A percentile compares a stretch with the other conserved stretches of the same genome.
phyloP scores from a whole-genome alignment of 2,888 invertebrate genomes.

The Orchesellides sinensis region DNA sequence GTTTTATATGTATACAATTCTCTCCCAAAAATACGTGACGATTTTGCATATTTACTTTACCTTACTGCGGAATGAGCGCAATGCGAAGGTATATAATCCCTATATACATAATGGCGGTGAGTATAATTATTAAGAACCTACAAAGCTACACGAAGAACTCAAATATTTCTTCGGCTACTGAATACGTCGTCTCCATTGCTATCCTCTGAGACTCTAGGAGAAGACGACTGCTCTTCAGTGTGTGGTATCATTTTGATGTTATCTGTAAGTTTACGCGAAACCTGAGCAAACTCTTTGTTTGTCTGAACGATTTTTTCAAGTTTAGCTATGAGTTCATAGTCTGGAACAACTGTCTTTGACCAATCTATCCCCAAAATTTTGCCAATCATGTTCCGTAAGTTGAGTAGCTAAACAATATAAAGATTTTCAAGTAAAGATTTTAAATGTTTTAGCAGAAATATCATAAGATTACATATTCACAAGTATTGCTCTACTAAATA shows the following conservation, averaged over 20 bases:
- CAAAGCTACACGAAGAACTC: no score
- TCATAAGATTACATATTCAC: no score
- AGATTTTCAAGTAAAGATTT: neutral
- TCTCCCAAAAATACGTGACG: no score
- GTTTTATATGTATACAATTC: no score
- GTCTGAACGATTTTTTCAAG: constrained; percentile 91
- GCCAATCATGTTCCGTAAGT: constrained; percentile 86
- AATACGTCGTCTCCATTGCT: constrained; percentile 48
- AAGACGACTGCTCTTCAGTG: constrained; percentile 45
- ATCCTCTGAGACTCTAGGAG: constrained; percentile 52
- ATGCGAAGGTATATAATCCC: no score
- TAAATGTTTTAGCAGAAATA: no score
- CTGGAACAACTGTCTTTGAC: constrained; percentile 80
- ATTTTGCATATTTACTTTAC: no score
- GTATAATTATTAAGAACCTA: no score
- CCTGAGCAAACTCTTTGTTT: constrained; percentile 90
- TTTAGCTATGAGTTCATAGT: constrained; percentile 86
- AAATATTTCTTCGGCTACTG: constrained; percentile 38
- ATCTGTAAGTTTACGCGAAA: constrained; percentile 82
- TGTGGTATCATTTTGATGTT: constrained; percentile 72
- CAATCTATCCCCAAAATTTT: constrained; percentile 86
- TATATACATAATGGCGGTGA: no score
- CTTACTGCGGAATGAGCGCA: no score
- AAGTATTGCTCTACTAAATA: constrained; percentile 71
- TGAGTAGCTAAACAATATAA: constrained; percentile 81